Base-by-base conservation (phyloP, 2,888 invertebrate genomes). In the Heliconius hortense region DNA sequence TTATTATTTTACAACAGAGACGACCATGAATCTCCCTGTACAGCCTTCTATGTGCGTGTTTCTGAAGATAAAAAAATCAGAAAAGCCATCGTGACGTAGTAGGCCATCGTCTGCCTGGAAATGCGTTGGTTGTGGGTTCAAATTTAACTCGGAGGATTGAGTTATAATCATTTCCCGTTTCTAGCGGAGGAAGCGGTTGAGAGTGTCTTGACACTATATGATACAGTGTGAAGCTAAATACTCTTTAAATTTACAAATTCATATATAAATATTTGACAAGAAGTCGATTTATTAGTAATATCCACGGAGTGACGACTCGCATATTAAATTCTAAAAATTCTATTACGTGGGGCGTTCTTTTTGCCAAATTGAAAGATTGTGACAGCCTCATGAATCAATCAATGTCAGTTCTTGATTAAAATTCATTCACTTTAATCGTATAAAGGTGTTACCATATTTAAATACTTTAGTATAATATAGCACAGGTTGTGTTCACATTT, bases 391-490 rank as follows among this genome's bases (percentile, higher is more conserved):
- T 66, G 39, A 39, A 66, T 66, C 64, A 64, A 64, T 64, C 66
- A 66, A 66, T 66, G 66, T 66, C 66, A 66, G 39, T 66, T 2
- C 15, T 66, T 39, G 66, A 66, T 66, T 66, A 43, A 43, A 66
- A 66, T 66, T 66, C 24, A n/a, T 66, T 66, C 39, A 66, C 11
- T 24, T 66, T 66, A n/a, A 15, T 66, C 66, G 66, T 24, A 43
- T 24, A 66, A 66, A 66, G 13, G 39, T 66, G 64, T 64, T 64
- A 64, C 60, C 13, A 24, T 26, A 24, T 24, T 66, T 5, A 35
- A 24, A 39, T 11, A 43, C 4, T 35, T 63, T 4, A 11, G 21
- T 63, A 43, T 43, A 43, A 4, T 3, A 39, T 43, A 43, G 13
- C 43, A 39, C 4, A 35, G 31, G 31, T 0, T 21, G 7, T 31